These are phyloP conservation scores for Cryptus viduatorius DNA, from an alignment of 2,888 invertebrate genomes.

Conservation along the genomic window DNA sequence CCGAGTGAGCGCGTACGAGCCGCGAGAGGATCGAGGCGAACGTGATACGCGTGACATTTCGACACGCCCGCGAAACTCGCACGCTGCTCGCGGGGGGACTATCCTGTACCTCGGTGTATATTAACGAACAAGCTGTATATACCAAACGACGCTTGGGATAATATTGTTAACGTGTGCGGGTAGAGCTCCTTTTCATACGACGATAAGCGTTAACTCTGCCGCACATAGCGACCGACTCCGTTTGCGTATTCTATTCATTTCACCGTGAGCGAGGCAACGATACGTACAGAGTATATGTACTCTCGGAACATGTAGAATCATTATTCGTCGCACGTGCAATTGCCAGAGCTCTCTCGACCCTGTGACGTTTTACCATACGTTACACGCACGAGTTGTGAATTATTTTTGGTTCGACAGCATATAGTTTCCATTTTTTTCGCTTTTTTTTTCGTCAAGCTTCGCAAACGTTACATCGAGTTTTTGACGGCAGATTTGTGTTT, in stretches of 20 bases:
- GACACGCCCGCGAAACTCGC: constrained; percentile 59
- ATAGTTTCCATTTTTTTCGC: neutral
- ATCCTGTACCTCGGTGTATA: constrained; percentile 6
- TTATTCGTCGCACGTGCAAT: constrained; percentile 51
- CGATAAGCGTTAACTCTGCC: neutral
- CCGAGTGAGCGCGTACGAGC: constrained; percentile 17
- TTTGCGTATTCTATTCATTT: constrained; percentile 69
- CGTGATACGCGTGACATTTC: constrained; percentile 63
- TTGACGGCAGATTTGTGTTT: neutral
- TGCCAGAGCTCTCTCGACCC: constrained; percentile 49
- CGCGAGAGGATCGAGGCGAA: constrained; percentile 14
- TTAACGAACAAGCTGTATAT: constrained; percentile 57
- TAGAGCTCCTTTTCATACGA: constrained; percentile 22
- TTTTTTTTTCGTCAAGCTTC: neutral
- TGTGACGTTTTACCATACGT: constrained; percentile 45
- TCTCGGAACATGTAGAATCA: constrained; percentile 28
- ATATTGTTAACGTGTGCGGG: constrained; percentile 7
- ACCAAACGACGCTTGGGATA: constrained; percentile 3
- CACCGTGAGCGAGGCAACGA: constrained; percentile 32
- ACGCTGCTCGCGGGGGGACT: constrained; percentile 27
- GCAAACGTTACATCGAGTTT: neutral
- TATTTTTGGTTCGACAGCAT: constrained; percentile 13
- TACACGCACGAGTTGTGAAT: neutral
- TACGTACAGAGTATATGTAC: constrained; percentile 26
- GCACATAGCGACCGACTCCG: constrained; percentile 26